A percentile compares a stretch with the other conserved stretches of the same genome.
Evolutionary conservation across 2,888 invertebrate genomes (phyloP).

Genomic region (Celastrina argiolus): DNA sequence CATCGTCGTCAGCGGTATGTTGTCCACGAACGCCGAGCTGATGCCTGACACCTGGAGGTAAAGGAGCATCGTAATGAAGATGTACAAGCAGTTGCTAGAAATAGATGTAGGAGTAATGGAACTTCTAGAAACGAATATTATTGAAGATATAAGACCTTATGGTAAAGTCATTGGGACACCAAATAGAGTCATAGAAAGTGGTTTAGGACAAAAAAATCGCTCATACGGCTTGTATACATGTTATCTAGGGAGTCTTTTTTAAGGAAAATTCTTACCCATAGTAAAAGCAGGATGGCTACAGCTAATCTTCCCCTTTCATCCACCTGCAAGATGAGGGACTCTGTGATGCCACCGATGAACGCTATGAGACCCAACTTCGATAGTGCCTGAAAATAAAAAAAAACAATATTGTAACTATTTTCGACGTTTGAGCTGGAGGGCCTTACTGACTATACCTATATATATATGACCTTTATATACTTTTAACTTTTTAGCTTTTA

Average conservation of each 20-base stretch:
- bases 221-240: no score
- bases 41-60: slow-evolving; percentile 83
- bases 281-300: slow-evolving; percentile 85
- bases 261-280: slow-evolving; percentile 83
- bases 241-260: not conserved
- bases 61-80: not conserved
- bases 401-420: not conserved
- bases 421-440: no score
- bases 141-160: no score
- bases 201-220: no score
- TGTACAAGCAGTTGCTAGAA: no score
- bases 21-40: slow-evolving; percentile 91
- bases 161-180: no score
- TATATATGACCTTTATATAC: no score
- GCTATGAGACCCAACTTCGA: slow-evolving; percentile 86
- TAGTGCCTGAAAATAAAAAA: slow-evolving; percentile 65
- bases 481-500: no score
- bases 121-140: no score
- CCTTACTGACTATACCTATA: no score
- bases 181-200: no score
- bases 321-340: slow-evolving; percentile 81
- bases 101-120: no score
- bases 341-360: slow-evolving; percentile 87
- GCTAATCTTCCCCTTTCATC: slow-evolving; percentile 80
- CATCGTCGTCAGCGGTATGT: slow-evolving; percentile 92